Conservation (phyloP, 2,797 vertebrate species). For the Mus spretus region DNA sequence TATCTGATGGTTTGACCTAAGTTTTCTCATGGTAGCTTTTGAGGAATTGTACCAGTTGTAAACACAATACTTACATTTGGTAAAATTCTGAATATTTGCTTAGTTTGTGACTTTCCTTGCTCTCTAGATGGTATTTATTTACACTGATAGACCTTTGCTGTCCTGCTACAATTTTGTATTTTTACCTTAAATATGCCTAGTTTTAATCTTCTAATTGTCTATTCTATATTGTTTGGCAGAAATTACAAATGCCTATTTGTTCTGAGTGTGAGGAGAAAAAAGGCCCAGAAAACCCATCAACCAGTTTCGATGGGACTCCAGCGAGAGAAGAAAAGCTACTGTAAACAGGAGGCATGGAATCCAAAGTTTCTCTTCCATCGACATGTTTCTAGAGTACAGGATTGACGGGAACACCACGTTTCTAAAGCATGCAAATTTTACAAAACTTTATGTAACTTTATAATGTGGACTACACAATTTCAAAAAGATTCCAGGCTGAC, state of each 20-base stretch:
- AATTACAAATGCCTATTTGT: constrained; percentile 84
- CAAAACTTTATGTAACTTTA: constrained; percentile 89
- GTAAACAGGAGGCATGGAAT: constrained; percentile 77
- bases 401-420: constrained; percentile 86
- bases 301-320: constrained; percentile 73
- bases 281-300: constrained; percentile 80
- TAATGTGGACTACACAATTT: constrained; percentile 86
- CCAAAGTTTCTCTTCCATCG: constrained; percentile 64
- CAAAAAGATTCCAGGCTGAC: constrained; percentile 80
- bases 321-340: constrained; percentile 84
- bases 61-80: background rate
- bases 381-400: constrained; percentile 86
- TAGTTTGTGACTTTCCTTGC: background rate
- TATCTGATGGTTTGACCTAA: background rate
- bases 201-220: constrained; percentile 65
- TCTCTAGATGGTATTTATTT: background rate
- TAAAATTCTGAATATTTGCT: background rate
- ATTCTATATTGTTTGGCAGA: constrained; percentile 83
- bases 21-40: background rate
- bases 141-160: background rate
- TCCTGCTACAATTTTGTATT: background rate
- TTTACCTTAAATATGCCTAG: background rate
- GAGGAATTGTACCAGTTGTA: background rate
- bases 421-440: constrained; percentile 89
- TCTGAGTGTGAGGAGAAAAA: constrained; percentile 84